Evolutionary conservation across 2,888 invertebrate genomes (phyloP).

Genomic region (Agrenia bidenticulata): DNA sequence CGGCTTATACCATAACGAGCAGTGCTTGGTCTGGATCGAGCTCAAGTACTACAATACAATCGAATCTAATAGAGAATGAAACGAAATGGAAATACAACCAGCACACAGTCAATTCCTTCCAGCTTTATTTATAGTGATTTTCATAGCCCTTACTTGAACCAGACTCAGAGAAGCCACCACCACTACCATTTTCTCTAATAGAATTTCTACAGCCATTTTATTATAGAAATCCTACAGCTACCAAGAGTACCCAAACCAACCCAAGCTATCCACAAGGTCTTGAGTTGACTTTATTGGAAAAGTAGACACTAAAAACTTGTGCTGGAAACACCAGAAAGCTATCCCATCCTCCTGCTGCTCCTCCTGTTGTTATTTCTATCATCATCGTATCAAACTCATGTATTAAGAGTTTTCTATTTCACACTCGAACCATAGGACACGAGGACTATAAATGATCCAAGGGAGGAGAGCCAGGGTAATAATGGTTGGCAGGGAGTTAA

Average conservation of each 20-base stretch:
- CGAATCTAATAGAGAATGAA: background rate
- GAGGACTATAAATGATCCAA: background rate
- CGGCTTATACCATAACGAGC: too few relatives aligned
- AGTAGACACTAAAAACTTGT: background rate
- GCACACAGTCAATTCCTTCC: background rate
- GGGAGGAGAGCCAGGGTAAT: conserved; percentile 15
- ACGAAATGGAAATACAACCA: conserved; percentile 1
- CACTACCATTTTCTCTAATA: background rate
- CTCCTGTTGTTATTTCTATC: conserved; percentile 2
- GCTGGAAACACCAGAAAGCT: too few relatives aligned
- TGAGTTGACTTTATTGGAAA: conserved; percentile 7
- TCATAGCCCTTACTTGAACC: background rate
- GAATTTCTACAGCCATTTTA: conserved; percentile 1
- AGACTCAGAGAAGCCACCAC: background rate
- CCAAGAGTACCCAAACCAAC: too few relatives aligned
- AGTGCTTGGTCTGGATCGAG: too few relatives aligned
- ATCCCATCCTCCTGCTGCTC: background rate
- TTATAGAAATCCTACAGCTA: background rate
- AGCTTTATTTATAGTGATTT: conserved; percentile 6
- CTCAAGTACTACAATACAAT: too few relatives aligned
- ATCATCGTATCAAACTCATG: background rate
- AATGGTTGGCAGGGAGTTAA: conserved; percentile 42
- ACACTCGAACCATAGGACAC: background rate
- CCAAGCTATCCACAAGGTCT: too few relatives aligned
- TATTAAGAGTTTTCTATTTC: background rate